Evolutionary conservation across 1,140 invertebrate genomes (phyloP), one percentile per base, ranked within the genome.

Genomic region (Campoletis sonorensis): DNA sequence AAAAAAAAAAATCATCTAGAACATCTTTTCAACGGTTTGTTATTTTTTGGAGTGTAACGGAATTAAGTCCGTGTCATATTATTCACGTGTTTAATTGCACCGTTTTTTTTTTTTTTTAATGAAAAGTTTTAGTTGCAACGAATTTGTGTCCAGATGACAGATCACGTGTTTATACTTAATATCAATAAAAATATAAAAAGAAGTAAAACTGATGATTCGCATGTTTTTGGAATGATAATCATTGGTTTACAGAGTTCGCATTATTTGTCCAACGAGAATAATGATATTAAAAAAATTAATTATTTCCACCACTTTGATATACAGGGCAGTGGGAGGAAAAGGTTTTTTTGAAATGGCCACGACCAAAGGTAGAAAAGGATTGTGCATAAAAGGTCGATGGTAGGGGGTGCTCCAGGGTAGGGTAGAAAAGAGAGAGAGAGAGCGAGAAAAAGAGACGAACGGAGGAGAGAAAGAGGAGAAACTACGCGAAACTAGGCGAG

Each of bases 401-500:
- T 18, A 30, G 30, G 18, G 67, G 30, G 67, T 33, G 67, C 27
- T 1, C 30, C 30, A 30, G 27, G 67, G 67, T 4, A 33, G 51
- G 51, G 51, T 3, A 54, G 51, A 16, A 40, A n/a, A 18, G 18
- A 15, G 18, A n/a, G n/a, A n/a, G n/a, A n/a, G n/a, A n/a, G n/a
- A n/a, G n/a, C n/a, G n/a, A n/a, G n/a, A n/a, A n/a, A n/a, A n/a
- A n/a, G n/a, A 23, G 40, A 72, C 8, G 5, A 72, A 40, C 4
- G 37, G 18, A 40, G n/a, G 70, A 26, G 37, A 23, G 70, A 49
- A 30, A 49, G 40, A 49, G 40, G 68, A 26, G 70, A 49, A 72
- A 72, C 70, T 72, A 72, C 70, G 70, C 33, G 70, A 49, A 72
- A 72, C 72, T 75, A 75, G 72, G 72, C 72, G 72, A 51, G 21